Base-by-base conservation (phyloP, 2,113 vertebrate species). In the Sceloporus undulatus region DNA sequence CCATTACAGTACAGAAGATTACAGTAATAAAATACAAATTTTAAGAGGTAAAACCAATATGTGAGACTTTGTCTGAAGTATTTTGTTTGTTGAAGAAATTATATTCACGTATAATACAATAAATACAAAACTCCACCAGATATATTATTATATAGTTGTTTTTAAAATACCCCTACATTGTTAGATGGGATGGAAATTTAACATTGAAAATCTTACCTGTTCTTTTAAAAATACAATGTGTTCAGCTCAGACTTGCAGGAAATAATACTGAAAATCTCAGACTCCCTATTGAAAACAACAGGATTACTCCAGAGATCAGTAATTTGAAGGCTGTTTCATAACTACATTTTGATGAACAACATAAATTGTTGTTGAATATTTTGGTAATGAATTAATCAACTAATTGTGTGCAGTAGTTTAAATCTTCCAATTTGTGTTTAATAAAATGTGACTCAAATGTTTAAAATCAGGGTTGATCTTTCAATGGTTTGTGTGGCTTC, bases 81-180 rank as follows among this genome's bases (percentile, higher is more conserved):
- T 82, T 82, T 87, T 29, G 38, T 88, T 88, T 52, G n/a, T 42
- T 40, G n/a, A 59, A 11, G 62, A 81, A 9, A 8, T 52, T 23
- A 54, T 19, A 62, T 54, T 29, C 11, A 3, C 38, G 10, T 34
- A 34, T 80, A 59, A 14, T n/a, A 48, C 48, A 48, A 48, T 48
- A 48, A 48, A 48, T 48, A 48, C 5, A 48, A 48, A 48, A 48
- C 48, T 48, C 5, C 48, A 48, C 48, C 48, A 48, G 48, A 62
- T 59, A 62, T 52, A 75, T 6, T 40, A 16, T 75, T 62, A 7
- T 9, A 34, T 40, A 27, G 38, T 40, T 40, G 34, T 65, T 62
- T 84, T 85, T 5, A 38, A 79, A 34, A 66, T 77, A 13, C 54
- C 18, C n/a, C 52, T 56, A 76, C 1, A 14, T 52, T 38, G 21